phyloP scores from a whole-genome alignment of 2,113 vertebrate genomes.

The Thomomys bottae region DNA sequence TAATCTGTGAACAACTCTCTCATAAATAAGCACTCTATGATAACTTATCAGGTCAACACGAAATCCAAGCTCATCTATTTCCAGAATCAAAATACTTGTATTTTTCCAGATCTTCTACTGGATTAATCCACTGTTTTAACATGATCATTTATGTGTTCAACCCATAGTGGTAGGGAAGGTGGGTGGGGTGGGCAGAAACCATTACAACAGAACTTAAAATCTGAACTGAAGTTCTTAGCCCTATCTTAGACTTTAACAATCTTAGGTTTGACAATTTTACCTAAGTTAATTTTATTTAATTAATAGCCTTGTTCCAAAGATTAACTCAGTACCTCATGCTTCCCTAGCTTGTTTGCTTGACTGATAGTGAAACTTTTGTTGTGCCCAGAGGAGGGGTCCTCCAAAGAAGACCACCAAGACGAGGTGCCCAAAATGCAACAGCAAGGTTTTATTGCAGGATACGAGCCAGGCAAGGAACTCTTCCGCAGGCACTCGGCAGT shows the following conservation, averaged over 20 bases:
- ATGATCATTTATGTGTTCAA: not conserved
- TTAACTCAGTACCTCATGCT: no score
- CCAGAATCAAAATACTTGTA: not conserved
- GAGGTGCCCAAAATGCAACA: no score
- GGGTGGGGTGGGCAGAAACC: no score
- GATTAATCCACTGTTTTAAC: not conserved
- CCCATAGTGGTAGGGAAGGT: no score
- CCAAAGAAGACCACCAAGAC: no score
- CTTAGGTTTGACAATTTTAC: not conserved
- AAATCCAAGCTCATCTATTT: not conserved
- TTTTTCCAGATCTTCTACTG: not conserved
- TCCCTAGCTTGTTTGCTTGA: no score
- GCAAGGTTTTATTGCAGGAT: no score
- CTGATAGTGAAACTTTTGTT: no score
- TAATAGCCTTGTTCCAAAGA: no score
- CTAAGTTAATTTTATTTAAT: not conserved
- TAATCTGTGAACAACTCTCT: not conserved
- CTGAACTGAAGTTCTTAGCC: not conserved
- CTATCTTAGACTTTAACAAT: not conserved
- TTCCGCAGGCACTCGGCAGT: no score
- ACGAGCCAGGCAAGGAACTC: no score
- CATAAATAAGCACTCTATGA: not conserved
- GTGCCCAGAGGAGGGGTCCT: no score
- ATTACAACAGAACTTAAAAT: not conserved
- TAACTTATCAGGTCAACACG: not conserved